Evolutionary conservation across 2,888 invertebrate genomes (phyloP).

Genomic region (Crepidodera aurea): DNA sequence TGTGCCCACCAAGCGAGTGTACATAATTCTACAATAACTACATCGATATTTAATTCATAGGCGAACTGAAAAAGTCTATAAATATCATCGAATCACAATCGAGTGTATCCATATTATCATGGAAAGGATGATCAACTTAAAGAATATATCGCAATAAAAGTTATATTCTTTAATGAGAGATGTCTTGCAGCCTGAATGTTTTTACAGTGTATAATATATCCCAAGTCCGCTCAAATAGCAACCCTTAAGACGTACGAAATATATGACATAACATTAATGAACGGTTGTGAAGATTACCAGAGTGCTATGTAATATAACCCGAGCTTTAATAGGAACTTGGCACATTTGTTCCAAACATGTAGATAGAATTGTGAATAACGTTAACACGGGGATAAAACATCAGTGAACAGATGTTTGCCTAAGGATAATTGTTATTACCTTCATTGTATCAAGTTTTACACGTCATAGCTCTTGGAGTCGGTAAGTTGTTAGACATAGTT

Average conservation of each 20-base stretch:
- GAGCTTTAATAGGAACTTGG: neutral
- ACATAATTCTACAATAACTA: no score
- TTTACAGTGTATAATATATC: no score
- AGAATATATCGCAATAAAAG: no score
- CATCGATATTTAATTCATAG: no score
- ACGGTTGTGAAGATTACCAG: neutral
- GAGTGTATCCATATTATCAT: no score
- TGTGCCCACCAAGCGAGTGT: no score
- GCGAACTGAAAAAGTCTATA: no score
- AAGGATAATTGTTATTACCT: neutral
- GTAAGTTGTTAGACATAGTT: neutral
- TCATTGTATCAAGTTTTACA: neutral
- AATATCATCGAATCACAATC: no score
- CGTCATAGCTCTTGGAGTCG: neutral
- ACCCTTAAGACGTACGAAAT: neutral
- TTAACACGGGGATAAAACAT: neutral
- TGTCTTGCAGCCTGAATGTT: no score
- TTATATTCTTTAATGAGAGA: no score
- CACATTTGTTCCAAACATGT: neutral
- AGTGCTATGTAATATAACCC: neutral
- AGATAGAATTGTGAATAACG: conserved; percentile 5
- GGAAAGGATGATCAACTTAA: no score
- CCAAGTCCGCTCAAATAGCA: no score
- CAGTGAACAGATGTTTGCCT: neutral
- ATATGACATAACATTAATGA: neutral